Percentiles rank a stretch among this genome's conserved stretches.
Conservation (phyloP, 1,140 invertebrate species). For the Scaptomyza graminum region DNA sequence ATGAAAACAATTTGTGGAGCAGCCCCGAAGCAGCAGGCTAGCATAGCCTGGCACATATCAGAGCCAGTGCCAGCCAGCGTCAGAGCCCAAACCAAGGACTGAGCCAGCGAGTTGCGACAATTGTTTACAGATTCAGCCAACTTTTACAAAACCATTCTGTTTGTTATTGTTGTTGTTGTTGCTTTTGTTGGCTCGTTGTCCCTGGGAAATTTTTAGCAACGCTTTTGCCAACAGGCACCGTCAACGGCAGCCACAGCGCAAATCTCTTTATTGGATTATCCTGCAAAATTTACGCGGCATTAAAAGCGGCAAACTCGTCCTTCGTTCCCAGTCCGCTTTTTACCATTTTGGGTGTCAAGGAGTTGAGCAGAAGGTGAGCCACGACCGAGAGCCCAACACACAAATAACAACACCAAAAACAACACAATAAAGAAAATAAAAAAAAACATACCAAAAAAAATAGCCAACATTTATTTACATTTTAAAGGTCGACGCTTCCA, state of each 20-base stretch:
- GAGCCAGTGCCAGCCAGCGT: background rate
- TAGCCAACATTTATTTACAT: conserved; percentile 71
- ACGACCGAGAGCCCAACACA: conserved; percentile 23
- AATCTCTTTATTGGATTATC: conserved; percentile 82
- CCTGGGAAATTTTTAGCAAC: conserved; percentile 54
- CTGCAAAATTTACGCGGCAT: conserved; percentile 81
- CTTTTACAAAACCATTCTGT: conserved; percentile 31
- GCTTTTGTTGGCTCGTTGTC: conserved; percentile 39
- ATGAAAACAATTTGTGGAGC: conserved; percentile 17
- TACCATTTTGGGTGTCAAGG: conserved; percentile 40
- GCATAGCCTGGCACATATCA: conserved; percentile 12
- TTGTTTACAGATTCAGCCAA: conserved; percentile 61
- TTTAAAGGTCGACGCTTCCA: conserved; percentile 76
- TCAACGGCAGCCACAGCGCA: conserved; percentile 67
- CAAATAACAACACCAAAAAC: conserved; percentile 11
- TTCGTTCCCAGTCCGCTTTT: too few species aligned
- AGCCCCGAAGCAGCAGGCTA: background rate
- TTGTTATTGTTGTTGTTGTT: conserved; percentile 21
- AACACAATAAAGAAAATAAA: conserved; percentile 2
- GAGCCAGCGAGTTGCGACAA: conserved; percentile 36
- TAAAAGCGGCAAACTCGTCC: conserved; percentile 64
- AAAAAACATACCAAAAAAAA: conserved; percentile 12
- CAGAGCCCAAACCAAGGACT: background rate
- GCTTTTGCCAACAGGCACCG: conserved; percentile 39
- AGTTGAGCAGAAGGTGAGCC: conserved; percentile 68